Evolutionary conservation across 2,113 vertebrate species (phyloP).

Genomic region (Nettapus auritus): DNA sequence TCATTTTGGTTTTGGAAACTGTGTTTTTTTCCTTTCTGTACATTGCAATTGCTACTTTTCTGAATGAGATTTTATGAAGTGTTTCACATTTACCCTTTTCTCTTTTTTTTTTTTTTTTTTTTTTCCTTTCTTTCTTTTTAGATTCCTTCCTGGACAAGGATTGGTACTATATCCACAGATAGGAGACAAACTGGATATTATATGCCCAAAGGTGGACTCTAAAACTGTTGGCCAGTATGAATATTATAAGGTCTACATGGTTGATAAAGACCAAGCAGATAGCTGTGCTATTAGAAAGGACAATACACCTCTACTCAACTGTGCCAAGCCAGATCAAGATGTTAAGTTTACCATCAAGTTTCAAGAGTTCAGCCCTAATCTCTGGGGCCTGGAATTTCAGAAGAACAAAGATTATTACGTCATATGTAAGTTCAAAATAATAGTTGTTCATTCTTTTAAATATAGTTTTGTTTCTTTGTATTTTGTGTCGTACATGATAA

Average conservation of each 20-base stretch:
- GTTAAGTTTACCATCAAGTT: conserved; percentile 99
- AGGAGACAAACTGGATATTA: conserved; percentile 99
- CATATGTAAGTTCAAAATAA: conserved; percentile 92
- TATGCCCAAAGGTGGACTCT: conserved; percentile 96
- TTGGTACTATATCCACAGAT: conserved; percentile 98
- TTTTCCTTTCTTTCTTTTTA: conserved; percentile 67
- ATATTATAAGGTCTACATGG: conserved; percentile 99
- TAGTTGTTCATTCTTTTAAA: neutral
- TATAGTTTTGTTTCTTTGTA: neutral
- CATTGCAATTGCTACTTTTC: neutral
- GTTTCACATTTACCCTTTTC: conserved; percentile 4
- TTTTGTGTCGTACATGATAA: conserved; percentile 1
- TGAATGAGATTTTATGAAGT: neutral
- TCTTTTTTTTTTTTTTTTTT: neutral
- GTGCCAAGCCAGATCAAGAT: conserved; percentile 96
- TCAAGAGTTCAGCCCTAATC: conserved; percentile 99
- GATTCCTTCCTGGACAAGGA: conserved; percentile 95
- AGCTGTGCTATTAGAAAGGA: conserved; percentile 96
- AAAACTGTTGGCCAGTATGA: conserved; percentile 90
- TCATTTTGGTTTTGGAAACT: conserved; percentile 36
- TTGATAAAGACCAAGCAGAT: conserved; percentile 95
- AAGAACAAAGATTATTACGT: conserved; percentile 97
- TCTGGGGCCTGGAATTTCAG: conserved; percentile 98
- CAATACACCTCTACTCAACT: conserved; percentile 97
- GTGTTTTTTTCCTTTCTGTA: conserved; percentile 15